Conservation (phyloP, 2,113 vertebrate genomes). For the Gadus macrocephalus region DNA sequence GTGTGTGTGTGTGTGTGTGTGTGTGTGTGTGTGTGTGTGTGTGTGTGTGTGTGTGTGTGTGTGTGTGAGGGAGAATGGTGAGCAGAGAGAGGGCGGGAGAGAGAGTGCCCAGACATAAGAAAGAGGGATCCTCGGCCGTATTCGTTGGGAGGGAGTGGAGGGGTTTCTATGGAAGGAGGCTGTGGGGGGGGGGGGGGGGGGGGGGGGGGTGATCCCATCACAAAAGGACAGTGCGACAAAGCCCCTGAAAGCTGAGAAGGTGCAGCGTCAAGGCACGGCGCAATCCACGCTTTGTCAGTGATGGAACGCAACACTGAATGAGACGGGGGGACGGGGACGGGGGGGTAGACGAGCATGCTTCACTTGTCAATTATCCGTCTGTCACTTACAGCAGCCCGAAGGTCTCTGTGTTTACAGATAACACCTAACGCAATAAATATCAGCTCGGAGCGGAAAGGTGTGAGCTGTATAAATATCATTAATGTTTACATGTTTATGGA, state of each 20-base stretch:
- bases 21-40: conserved; percentile 1
- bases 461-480: too few relatives aligned
- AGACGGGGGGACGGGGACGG: conserved; percentile 5
- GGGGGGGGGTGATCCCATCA: conserved; percentile 67
- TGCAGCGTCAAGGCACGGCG: conserved; percentile 49
- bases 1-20: conserved; percentile 13
- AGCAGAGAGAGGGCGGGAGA: conserved; percentile 23
- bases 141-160: conserved; percentile 56
- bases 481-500: too few relatives aligned
- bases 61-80: conserved; percentile 4
- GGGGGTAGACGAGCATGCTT: conserved; percentile 35
- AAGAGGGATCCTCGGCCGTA: conserved; percentile 43
- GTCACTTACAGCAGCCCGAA: conserved; percentile 52
- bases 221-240: conserved; percentile 64
- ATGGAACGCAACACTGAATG: conserved; percentile 48
- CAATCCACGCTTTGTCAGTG: conserved; percentile 67
- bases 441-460: too few relatives aligned
- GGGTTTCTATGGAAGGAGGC: conserved; percentile 51
- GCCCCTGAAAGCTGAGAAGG: conserved; percentile 63
- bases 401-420: conserved; percentile 17
- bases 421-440: background rate
- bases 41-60: conserved; percentile 30
- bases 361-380: conserved; percentile 54
- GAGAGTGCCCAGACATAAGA: conserved; percentile 24
- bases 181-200: background rate